Evolutionary conservation across 2,113 vertebrate species (phyloP), one percentile per base, ranked within the genome.

Genomic region (Oxyruncus cristatus): DNA sequence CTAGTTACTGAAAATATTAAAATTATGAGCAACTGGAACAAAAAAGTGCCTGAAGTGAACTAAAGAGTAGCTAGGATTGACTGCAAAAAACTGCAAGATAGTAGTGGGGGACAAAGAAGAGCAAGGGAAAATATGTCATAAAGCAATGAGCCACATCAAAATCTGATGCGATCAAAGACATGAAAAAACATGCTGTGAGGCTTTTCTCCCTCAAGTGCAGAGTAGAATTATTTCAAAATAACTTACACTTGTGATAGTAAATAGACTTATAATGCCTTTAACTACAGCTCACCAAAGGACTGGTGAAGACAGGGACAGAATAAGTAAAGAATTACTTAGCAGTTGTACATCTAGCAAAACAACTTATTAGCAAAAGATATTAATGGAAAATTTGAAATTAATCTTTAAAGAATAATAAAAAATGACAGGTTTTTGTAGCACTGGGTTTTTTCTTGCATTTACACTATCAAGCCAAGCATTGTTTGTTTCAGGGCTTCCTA

Each of bases 121-220:
- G 32, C 56, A 78, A 72, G 37, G 58, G n/a, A 78, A 96, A 85
- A 87, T 80, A 61, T 82, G 49, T 71, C 85, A 89, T 80, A 82
- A 83, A 85, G 63, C 39, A 93, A 70, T 77, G 68, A 85, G 55
- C 62, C 76, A 83, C 91, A 96, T 66, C 49, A 89, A 87, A 85
- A 89, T 73, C 65, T 35, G 62, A 77, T 88, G 50, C 74, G 55
- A 96, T 90, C 85, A 87, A 94, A 85, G 91, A 92, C 41, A 85
- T 39, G 58, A 89, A 76, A 95, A 97, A 97, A 17, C 18, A 8
- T 53, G 23, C 59, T 93, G 44, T 82, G 84, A 95, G 71, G 49
- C 66, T 63, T 93, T 23, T 59, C 47, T 77, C 49, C 53, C 44
- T 70, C 55, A 93, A 80, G 61, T 94, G 37, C 62, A 65, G 22